phyloP scores from a whole-genome alignment of 2,888 invertebrate genomes.

The Catocala sponsa region DNA sequence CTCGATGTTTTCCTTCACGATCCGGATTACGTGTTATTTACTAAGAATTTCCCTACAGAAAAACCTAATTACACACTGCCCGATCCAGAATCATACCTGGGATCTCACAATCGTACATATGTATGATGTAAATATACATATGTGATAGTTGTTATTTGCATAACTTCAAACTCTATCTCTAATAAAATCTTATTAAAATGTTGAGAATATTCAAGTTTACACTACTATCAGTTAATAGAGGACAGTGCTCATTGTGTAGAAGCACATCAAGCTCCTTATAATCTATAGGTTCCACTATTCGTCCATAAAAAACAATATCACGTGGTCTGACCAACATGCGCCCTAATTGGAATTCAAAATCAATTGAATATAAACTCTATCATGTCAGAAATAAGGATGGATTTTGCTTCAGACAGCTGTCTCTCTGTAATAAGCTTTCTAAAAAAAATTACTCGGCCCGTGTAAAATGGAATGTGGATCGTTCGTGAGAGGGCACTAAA shows the following conservation, averaged over 20 bases:
- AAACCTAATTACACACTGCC: too few relatives aligned
- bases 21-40: too few relatives aligned
- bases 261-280: slow-evolving; percentile 69
- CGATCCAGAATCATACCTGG: too few relatives aligned
- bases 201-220: slow-evolving; percentile 4
- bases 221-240: slow-evolving; percentile 41
- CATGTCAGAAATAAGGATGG: slow-evolving; percentile 35
- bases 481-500: slow-evolving; percentile 66
- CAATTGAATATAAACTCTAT: slow-evolving; percentile 50
- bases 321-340: slow-evolving; percentile 73
- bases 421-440: slow-evolving; percentile 77
- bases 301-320: slow-evolving; percentile 85
- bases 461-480: slow-evolving; percentile 80
- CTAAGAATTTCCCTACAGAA: too few relatives aligned
- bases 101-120: too few relatives aligned
- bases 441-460: slow-evolving; percentile 78
- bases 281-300: slow-evolving; percentile 81
- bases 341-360: slow-evolving; percentile 70
- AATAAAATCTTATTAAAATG: neutral
- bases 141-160: neutral
- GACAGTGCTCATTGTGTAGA: slow-evolving; percentile 48
- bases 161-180: neutral
- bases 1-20: too few relatives aligned
- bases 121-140: too few relatives aligned
- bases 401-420: slow-evolving; percentile 28